Evolutionary conservation across 1,140 invertebrate genomes (phyloP).

Genomic region (Solen grandis): DNA sequence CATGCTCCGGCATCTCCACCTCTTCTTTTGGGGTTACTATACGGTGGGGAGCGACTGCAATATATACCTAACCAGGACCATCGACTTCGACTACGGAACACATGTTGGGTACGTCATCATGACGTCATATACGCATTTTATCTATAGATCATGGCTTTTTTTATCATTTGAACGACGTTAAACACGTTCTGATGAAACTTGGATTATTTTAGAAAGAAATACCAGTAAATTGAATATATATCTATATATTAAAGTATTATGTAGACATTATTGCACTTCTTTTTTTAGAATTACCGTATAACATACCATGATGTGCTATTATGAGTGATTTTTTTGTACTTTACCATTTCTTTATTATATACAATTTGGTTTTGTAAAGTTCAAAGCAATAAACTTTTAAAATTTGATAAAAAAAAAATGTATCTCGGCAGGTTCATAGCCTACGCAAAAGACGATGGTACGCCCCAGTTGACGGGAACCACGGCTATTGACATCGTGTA

Average conservation of each 20-base stretch:
- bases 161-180: background rate
- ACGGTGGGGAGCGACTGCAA: constrained; percentile 11
- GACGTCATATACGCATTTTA: background rate
- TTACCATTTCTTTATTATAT: too few relatives aligned
- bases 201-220: too few relatives aligned
- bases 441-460: background rate
- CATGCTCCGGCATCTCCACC: background rate
- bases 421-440: background rate
- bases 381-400: too few relatives aligned
- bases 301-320: too few relatives aligned
- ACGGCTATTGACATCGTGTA: background rate
- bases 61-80: constrained; percentile 9
- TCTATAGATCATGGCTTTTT: background rate
- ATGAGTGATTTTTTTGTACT: too few relatives aligned
- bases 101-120: background rate
- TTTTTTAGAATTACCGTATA: too few relatives aligned
- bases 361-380: too few relatives aligned
- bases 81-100: constrained; percentile 15
- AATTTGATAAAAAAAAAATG: too few relatives aligned
- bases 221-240: too few relatives aligned
- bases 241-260: too few relatives aligned
- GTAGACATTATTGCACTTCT: too few relatives aligned
- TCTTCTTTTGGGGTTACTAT: constrained; percentile 11
- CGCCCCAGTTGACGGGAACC: background rate
- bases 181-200: background rate